phyloP scores from a whole-genome alignment of 92 coral and sea anemone genomes.

The Epizoanthus ramosus region DNA sequence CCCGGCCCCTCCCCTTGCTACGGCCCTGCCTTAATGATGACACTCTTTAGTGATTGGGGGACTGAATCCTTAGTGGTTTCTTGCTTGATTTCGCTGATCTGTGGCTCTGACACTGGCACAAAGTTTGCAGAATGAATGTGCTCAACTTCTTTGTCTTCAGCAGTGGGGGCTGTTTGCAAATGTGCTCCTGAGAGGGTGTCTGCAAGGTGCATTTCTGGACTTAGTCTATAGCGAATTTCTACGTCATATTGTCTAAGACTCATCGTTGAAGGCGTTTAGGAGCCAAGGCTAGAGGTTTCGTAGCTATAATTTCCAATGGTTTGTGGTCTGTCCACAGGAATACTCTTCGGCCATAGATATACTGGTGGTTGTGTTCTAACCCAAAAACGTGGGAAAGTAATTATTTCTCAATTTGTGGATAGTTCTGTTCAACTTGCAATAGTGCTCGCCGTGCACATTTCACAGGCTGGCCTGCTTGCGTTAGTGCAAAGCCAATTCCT shows the following conservation, averaged over 20 bases:
- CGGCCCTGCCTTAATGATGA: slow-evolving; percentile 19
- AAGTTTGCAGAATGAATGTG: slow-evolving; percentile 49
- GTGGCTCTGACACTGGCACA: slow-evolving; percentile 48
- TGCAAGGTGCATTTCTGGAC: slow-evolving; percentile 24
- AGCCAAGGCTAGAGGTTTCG: slow-evolving; percentile 43
- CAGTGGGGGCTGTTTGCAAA: slow-evolving; percentile 20
- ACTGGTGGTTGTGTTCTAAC: slow-evolving; percentile 54
- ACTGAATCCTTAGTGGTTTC: slow-evolving; percentile 66
- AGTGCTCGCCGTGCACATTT: slow-evolving; percentile 50
- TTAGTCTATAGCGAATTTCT: slow-evolving; percentile 43
- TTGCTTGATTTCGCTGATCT: slow-evolving; percentile 36
- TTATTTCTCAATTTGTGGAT: slow-evolving; percentile 55
- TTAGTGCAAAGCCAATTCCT: slow-evolving; percentile 42
- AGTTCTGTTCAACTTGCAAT: slow-evolving; percentile 29
- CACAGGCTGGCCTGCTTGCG: slow-evolving; percentile 49
- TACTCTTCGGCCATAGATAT: slow-evolving; percentile 43
- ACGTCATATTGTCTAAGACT: slow-evolving; percentile 37
- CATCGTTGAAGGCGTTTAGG: slow-evolving; percentile 54
- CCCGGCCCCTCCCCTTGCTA: not conserved
- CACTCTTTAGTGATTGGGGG: slow-evolving; percentile 42
- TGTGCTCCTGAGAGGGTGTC: slow-evolving; percentile 54
- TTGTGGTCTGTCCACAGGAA: slow-evolving; percentile 53
- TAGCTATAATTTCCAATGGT: slow-evolving; percentile 38
- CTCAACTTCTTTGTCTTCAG: slow-evolving; percentile 40
- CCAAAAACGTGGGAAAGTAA: slow-evolving; percentile 54